A percentile compares a stretch with the other conserved stretches of the same genome.
phyloP scores from a whole-genome alignment of 2,888 invertebrate species.

The Pyrochroa serraticornis region DNA sequence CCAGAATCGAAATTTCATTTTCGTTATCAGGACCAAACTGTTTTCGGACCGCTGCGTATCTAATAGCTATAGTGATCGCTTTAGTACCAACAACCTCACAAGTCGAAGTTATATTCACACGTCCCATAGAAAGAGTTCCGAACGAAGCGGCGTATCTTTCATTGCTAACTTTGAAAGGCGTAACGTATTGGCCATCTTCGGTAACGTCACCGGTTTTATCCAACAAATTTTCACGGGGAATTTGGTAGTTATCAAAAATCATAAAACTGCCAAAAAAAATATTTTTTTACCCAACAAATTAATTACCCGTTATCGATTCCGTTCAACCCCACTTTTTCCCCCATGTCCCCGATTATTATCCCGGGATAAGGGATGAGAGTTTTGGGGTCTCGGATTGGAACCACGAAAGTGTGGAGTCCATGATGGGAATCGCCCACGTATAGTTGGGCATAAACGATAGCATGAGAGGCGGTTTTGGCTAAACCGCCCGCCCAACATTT shows the following conservation, averaged over 20 bases:
- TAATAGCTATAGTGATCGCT: constrained; percentile 80
- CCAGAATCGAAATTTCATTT: constrained; percentile 83
- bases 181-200: constrained; percentile 79
- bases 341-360: constrained; percentile 88
- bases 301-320: constrained; percentile 90
- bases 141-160: constrained; percentile 85
- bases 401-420: constrained; percentile 89
- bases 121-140: constrained; percentile 81
- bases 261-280: constrained; percentile 63
- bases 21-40: constrained; percentile 83
- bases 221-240: constrained; percentile 79
- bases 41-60: constrained; percentile 84
- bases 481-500: constrained; percentile 86
- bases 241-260: constrained; percentile 78
- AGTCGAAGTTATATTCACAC: constrained; percentile 76
- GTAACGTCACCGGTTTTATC: constrained; percentile 89
- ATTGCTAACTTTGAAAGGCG: constrained; percentile 79
- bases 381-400: constrained; percentile 78
- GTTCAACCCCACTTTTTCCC: constrained; percentile 89
- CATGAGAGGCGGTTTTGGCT: constrained; percentile 84
- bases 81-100: constrained; percentile 69
- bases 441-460: constrained; percentile 86
- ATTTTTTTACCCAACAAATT: not conserved
- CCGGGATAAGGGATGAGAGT: constrained; percentile 77
- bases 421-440: constrained; percentile 78